A percentile compares a stretch with the other conserved stretches of the same genome.
These are phyloP conservation scores for Sebastolobus altivelis DNA, from an alignment of 2,797 vertebrate species.

Conservation along the genomic window DNA sequence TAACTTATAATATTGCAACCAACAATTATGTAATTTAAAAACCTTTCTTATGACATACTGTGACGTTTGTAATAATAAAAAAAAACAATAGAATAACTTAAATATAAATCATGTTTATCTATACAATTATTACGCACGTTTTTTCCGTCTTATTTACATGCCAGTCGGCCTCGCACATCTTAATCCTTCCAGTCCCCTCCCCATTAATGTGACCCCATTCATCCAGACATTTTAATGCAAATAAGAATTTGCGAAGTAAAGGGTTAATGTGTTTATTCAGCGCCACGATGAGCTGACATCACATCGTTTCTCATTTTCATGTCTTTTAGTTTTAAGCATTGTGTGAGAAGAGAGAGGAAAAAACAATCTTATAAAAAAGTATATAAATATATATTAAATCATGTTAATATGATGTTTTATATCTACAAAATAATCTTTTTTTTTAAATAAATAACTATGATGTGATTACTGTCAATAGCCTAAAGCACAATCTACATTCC, in stretches of 20 bases:
- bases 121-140: neutral
- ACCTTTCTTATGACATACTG: neutral
- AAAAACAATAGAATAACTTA: neutral
- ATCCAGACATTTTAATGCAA: slow-evolving; percentile 34
- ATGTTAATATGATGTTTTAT: neutral
- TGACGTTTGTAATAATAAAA: neutral
- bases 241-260: slow-evolving; percentile 25
- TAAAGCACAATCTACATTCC: neutral
- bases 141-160: neutral
- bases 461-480: neutral
- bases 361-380: neutral
- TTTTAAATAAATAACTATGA: neutral
- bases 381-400: too few relatives aligned
- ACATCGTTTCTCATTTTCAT: neutral
- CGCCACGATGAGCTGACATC: neutral
- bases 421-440: neutral
- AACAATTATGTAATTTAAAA: neutral
- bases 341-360: neutral
- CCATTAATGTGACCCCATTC: slow-evolving; percentile 30
- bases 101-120: neutral
- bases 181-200: slow-evolving; percentile 24
- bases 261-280: slow-evolving; percentile 33
- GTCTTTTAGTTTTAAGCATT: neutral
- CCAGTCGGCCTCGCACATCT: slow-evolving; percentile 3
- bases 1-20: neutral